phyloP scores from a whole-genome alignment of 1,140 invertebrate species.

The Dendrolimus punctatus region DNA sequence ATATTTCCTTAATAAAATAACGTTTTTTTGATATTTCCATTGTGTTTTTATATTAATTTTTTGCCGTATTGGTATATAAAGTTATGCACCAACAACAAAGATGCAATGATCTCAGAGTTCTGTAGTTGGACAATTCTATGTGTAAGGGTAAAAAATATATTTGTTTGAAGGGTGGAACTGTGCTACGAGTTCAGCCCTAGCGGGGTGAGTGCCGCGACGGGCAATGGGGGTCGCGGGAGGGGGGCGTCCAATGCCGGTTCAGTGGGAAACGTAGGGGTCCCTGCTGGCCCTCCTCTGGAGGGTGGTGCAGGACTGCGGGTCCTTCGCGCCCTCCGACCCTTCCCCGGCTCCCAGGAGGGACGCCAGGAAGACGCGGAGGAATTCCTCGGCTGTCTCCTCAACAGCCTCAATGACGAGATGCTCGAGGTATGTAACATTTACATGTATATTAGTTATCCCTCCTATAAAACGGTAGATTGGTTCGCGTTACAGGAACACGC shows the following conservation, averaged over 20 bases:
- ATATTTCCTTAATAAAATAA: too few species aligned
- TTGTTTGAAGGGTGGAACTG: conserved; percentile 71
- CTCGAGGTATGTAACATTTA: conserved; percentile 76
- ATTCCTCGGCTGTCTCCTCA: conserved; percentile 92
- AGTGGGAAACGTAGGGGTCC: conserved; percentile 27
- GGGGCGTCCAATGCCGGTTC: conserved; percentile 3
- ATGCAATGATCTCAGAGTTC: too few species aligned
- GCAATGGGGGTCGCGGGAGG: conserved; percentile 13
- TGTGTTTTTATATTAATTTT: too few species aligned
- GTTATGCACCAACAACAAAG: too few species aligned
- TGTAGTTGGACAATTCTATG: too few species aligned
- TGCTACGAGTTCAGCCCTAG: conserved; percentile 80
- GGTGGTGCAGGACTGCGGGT: conserved; percentile 88
- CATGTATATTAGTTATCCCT: too few species aligned
- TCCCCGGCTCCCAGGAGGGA: conserved; percentile 80
- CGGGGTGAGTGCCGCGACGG: conserved; percentile 33
- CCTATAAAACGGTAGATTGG: too few species aligned
- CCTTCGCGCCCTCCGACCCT: conserved; percentile 81
- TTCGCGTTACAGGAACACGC: too few species aligned
- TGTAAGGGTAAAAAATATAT: not conserved
- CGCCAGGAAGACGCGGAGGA: conserved; percentile 96
- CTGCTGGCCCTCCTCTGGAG: conserved; percentile 82
- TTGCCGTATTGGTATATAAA: too few species aligned
- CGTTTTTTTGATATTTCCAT: too few species aligned
- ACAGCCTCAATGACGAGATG: conserved; percentile 97